A percentile compares a stretch with the other conserved stretches of the same genome.
Evolutionary conservation across 2,888 invertebrate species (phyloP).

Genomic region (Busseola fusca): DNA sequence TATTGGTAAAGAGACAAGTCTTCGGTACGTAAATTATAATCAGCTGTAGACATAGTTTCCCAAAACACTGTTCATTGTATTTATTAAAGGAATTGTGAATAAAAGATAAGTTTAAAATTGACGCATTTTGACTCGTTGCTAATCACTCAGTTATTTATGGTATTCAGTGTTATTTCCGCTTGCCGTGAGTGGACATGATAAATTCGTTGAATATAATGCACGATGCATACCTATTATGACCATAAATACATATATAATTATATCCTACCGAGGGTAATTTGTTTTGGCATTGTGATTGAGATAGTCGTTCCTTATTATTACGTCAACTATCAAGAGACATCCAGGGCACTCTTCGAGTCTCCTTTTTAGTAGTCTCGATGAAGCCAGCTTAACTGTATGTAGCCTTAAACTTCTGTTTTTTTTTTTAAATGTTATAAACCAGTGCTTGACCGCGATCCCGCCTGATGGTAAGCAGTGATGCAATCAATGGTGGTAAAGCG

Average conservation of each 20-base stretch:
- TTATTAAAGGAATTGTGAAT: conserved; percentile 24
- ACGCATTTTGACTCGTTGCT: conserved; percentile 19
- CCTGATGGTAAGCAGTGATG: too few relatives aligned
- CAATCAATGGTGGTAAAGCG: too few relatives aligned
- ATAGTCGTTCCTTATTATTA: background rate
- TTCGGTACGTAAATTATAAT: background rate
- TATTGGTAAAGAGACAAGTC: background rate
- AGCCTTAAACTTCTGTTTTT: too few relatives aligned
- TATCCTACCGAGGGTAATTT: background rate
- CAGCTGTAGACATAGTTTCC: background rate
- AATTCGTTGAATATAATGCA: conserved; percentile 25
- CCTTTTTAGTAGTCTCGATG: background rate
- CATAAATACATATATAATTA: conserved; percentile 13
- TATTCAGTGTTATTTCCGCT: conserved; percentile 34
- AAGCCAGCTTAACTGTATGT: background rate
- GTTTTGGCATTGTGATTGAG: background rate
- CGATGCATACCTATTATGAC: conserved; percentile 26
- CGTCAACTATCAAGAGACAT: background rate
- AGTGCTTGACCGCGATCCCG: too few relatives aligned
- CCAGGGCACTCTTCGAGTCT: background rate
- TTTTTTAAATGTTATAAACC: too few relatives aligned
- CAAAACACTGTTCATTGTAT: conserved; percentile 4
- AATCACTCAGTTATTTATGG: conserved; percentile 39
- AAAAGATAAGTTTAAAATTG: conserved; percentile 28
- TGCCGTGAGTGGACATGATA: conserved; percentile 14